Base-by-base conservation (phyloP, 2,113 vertebrate species). In the Stegastes partitus region DNA sequence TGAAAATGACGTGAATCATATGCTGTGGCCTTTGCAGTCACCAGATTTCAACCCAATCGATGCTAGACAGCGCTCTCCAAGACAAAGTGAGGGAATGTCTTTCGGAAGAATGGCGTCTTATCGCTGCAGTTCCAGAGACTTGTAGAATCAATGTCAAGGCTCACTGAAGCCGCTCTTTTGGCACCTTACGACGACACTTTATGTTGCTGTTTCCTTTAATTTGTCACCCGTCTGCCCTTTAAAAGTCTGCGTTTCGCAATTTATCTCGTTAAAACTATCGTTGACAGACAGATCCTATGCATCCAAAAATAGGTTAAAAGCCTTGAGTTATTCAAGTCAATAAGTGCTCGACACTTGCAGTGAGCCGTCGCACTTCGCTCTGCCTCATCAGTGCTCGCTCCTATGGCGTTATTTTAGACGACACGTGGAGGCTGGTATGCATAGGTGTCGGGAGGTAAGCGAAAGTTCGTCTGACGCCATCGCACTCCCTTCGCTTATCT, bases 381-480 rank as follows among this genome's bases (percentile, higher is more conserved):
- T 63, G 55, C 50, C 50, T 68, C 22, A 23, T 26, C 72, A 42
- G 61, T 62, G 19, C 14, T 31, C 12, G 53, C 69, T 34, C 8
- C 51, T 63, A 57, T 81, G 70, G 62, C 18, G 15, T 42, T 53
- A 62, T 47, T 69, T 64, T 56, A 76, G 28, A 26, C 39, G 51
- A 66, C 83, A 79, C 71, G 54, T 66, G 44, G 74, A 79, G 16
- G 63, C 69, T 74, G 69, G 73, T 72, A 12, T 70, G 28, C 34
- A 47, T 6, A 26, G 22, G 62, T 66, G 26, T 80, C 61, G 28
- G 55, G 47, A 22, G 74, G 78, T 79, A 80, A 88, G 81, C 64
- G n/a, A 69, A 84, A 78, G 58, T 83, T 80, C 64, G 74, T 65
- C 57, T 79, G 77, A 83, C 85, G 81, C 5, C n/a, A 72, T 81